Conservation (phyloP, 2,797 vertebrate species). For the Podarcis lilfordi region DNA sequence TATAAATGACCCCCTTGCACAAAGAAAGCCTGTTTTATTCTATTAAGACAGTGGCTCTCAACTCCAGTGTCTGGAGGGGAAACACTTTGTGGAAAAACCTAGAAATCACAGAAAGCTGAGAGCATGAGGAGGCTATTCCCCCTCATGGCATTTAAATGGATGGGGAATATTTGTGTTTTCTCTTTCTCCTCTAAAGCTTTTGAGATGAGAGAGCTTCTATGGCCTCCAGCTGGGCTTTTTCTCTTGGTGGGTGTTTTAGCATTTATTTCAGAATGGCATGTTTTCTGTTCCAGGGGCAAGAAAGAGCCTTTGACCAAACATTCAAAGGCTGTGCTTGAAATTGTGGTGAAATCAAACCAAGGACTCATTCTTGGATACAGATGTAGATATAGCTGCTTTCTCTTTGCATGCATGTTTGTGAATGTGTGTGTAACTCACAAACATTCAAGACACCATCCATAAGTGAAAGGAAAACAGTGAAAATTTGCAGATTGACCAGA, state of each 20-base stretch:
- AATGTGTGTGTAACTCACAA: not conserved
- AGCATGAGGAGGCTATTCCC: not conserved
- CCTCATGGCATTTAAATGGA: not conserved
- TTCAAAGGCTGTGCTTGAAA: not conserved
- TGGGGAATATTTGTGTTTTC: not conserved
- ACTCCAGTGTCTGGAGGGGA: not conserved
- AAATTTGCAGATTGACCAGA: not conserved
- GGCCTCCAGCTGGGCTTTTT: not conserved
- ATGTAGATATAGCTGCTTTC: too few relatives aligned
- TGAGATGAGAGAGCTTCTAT: not conserved
- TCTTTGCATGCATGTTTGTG: not conserved
- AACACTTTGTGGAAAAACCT: not conserved
- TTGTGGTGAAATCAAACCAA: not conserved
- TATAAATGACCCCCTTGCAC: not conserved
- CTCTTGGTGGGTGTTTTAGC: rapidly evolving
- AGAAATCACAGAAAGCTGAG: rapidly evolving
- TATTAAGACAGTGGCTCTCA: not conserved
- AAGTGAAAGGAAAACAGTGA: not conserved
- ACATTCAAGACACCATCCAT: too few relatives aligned
- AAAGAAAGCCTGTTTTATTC: not conserved
- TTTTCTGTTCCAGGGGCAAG: not conserved
- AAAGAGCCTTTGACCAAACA: not conserved
- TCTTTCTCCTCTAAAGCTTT: conserved; percentile 2
- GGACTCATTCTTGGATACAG: too few relatives aligned
- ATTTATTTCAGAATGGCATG: not conserved